Evolutionary conservation across 2,797 vertebrate species (phyloP).

Genomic region (Clarias platycephalus): DNA sequence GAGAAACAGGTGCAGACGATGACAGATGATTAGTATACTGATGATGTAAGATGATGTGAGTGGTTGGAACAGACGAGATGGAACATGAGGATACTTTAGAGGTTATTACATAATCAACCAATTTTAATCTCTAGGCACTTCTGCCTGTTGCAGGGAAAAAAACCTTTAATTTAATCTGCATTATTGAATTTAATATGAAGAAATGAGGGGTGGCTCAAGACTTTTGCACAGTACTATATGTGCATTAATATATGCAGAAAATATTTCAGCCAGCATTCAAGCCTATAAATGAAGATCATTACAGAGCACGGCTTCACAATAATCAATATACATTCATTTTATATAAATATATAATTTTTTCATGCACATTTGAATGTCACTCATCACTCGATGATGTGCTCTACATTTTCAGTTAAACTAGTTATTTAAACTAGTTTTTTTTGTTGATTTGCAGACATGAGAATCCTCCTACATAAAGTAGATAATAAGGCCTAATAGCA

Average conservation of each 20-base stretch:
- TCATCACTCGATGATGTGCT: neutral
- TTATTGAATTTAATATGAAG: too few relatives aligned
- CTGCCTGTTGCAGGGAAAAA: too few relatives aligned
- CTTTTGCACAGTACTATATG: too few relatives aligned
- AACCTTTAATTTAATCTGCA: too few relatives aligned
- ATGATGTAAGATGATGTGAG: too few relatives aligned
- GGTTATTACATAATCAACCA: too few relatives aligned
- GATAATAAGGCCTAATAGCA: constrained; percentile 14
- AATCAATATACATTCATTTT: neutral
- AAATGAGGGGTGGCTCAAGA: too few relatives aligned
- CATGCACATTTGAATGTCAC: neutral
- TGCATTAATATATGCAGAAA: neutral
- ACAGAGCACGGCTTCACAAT: neutral
- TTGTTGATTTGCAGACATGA: neutral
- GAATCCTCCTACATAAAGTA: neutral
- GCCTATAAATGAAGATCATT: neutral
- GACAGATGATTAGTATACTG: too few relatives aligned
- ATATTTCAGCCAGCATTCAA: neutral
- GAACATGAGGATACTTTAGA: too few relatives aligned
- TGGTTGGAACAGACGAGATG: too few relatives aligned
- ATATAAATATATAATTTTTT: neutral
- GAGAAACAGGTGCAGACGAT: too few relatives aligned
- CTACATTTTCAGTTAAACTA: neutral
- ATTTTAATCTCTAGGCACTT: too few relatives aligned
- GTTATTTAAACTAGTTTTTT: neutral